A percentile compares a stretch with the other conserved stretches of the same genome.
Evolutionary conservation across 2,113 vertebrate species (phyloP).

Genomic region (Aptenodytes forsteri): DNA sequence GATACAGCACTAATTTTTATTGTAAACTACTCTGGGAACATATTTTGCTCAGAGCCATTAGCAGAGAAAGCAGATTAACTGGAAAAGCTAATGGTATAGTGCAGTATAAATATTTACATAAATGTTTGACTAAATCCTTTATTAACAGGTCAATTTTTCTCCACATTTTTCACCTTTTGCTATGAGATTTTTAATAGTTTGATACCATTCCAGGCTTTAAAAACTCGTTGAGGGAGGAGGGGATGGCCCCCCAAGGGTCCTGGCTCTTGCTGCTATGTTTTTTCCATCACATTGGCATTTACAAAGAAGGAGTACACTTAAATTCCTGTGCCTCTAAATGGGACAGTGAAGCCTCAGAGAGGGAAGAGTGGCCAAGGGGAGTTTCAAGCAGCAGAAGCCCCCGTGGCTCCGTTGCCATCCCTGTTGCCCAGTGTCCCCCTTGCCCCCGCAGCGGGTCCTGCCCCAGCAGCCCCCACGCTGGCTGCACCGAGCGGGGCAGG

Average conservation of each 20-base stretch:
- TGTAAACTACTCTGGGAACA: constrained; percentile 35
- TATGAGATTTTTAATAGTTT: constrained; percentile 21
- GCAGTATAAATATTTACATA: constrained; percentile 57
- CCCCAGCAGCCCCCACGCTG: neutral
- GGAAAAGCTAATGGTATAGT: constrained; percentile 24
- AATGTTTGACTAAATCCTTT: constrained; percentile 33
- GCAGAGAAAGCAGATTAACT: constrained; percentile 54
- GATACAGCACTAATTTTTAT: constrained; percentile 40
- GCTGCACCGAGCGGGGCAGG: neutral
- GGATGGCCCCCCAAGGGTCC: neutral
- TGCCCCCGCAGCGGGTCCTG: neutral
- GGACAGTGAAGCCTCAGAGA: rapidly evolving
- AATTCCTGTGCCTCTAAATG: rapidly evolving
- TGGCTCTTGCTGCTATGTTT: neutral
- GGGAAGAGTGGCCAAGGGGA: neutral
- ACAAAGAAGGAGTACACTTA: rapidly evolving
- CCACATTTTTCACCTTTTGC: neutral
- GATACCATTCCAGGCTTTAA: neutral
- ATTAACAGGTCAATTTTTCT: constrained; percentile 41
- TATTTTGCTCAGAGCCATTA: constrained; percentile 55
- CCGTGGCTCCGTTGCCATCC: rapidly evolving
- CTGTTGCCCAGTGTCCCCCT: neutral
- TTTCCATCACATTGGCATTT: neutral
- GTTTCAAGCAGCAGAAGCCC: neutral
- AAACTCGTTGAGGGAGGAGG: neutral